Percentiles rank a stretch among this genome's conserved stretches.
phyloP scores from a whole-genome alignment of 2,797 vertebrate species.

The Dendrocincla tyrannina region DNA sequence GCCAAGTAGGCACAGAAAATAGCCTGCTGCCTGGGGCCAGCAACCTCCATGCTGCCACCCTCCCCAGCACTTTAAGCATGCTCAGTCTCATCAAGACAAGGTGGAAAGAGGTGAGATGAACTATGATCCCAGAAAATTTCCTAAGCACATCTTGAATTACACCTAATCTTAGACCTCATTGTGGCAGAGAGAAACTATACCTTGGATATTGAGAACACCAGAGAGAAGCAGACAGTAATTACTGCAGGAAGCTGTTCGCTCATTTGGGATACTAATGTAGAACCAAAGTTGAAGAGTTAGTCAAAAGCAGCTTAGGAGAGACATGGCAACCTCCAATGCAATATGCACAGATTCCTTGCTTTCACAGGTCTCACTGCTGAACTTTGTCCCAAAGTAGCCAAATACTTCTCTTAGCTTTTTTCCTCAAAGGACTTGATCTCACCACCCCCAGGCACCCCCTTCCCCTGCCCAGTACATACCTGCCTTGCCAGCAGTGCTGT shows the following conservation, averaged over 20 bases:
- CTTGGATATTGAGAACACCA: background rate
- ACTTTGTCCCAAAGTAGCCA: background rate
- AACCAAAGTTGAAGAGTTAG: background rate
- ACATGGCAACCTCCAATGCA: background rate
- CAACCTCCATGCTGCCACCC: background rate
- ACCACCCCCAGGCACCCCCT: background rate
- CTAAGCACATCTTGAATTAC: background rate
- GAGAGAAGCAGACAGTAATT: background rate
- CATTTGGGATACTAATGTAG: background rate
- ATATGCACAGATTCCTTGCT: background rate
- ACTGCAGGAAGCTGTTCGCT: background rate
- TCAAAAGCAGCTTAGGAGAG: background rate
- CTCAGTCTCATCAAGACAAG: background rate
- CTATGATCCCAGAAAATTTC: background rate
- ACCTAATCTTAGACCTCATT: background rate
- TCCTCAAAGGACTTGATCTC: rapidly evolving
- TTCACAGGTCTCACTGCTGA: background rate
- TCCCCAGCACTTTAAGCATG: background rate
- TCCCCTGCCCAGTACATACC: background rate
- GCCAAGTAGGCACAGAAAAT: background rate
- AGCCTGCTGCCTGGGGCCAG: background rate
- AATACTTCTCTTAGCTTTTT: background rate
- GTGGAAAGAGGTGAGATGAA: background rate
- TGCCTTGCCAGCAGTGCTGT: background rate
- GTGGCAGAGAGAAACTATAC: rapidly evolving